Percentiles rank a stretch among this genome's conserved stretches.
Evolutionary conservation across 92 coral and sea anemone genomes (phyloP).

Genomic region (Epizoanthus ramosus): DNA sequence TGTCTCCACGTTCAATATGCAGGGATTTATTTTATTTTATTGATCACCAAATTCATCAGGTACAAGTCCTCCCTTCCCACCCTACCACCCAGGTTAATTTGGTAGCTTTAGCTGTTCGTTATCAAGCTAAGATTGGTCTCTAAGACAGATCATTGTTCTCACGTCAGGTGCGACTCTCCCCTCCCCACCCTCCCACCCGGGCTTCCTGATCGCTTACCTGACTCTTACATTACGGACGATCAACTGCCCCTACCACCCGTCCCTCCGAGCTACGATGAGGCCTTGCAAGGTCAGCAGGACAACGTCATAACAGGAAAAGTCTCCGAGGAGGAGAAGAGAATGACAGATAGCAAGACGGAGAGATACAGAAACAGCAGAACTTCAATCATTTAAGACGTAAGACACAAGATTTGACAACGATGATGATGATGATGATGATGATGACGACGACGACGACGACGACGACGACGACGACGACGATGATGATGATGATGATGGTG

Average conservation of each 20-base stretch:
- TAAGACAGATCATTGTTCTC: background rate
- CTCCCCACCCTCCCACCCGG: constrained; percentile 17
- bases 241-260: constrained; percentile 2
- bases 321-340: background rate
- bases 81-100: background rate
- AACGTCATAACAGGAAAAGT: background rate
- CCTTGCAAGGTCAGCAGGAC: background rate
- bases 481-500: too few species aligned
- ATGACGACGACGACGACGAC: too few species aligned
- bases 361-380: too few species aligned
- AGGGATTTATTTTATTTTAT: too few species aligned
- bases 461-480: too few species aligned
- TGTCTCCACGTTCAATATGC: too few species aligned
- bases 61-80: background rate
- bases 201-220: background rate
- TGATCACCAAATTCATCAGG: too few species aligned
- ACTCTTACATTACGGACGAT: background rate
- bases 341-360: too few species aligned
- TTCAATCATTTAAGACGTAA: too few species aligned
- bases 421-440: too few species aligned
- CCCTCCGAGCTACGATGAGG: constrained; percentile 17
- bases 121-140: too few species aligned
- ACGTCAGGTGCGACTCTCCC: constrained; percentile 18
- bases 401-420: too few species aligned
- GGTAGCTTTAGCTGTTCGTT: background rate